Base-by-base conservation (phyloP, 64 coral and sea anemone genomes). In the Actinia tenebrosa region DNA sequence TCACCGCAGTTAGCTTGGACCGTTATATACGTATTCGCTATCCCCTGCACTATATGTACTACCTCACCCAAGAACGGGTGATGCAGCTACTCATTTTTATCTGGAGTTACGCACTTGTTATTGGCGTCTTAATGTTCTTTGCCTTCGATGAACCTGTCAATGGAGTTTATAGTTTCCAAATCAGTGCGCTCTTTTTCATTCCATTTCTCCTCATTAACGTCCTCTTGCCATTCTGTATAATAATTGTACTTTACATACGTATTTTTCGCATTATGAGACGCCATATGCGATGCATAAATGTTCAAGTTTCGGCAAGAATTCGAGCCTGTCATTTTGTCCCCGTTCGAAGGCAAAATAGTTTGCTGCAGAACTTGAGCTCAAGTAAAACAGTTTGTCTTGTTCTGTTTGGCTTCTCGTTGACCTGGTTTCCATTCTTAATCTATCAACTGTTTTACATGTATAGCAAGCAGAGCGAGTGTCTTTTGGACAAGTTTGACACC, bases 371-470 rank as follows among this genome's bases (percentile, higher is more conserved):
- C 60, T 19, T 91, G 6, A 85, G 89, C 16, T 55, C 85, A 10
- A 79, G 71, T 42, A 87, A 87, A 71, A 91, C 89, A n/a, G 86
- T 91, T 45, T 78, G 89, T 10, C 62, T 91, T 15, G 89, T 91
- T 25, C 87, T 91, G 64, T 87, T 85, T 64, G 79, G 89, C 45
- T 91, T 91, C 78, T 78, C 86, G 9, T 58, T 91, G 30, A 91
- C 84, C 16, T 91, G 89, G 89, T 87, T 87, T 66, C 89, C 89
- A 22, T 91, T 91, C 53, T 44, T 91, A 30, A 45, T 91, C 54
- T 91, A 87, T 30, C 84, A 91, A 18, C 14, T 91, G 13, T 79
- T 87, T 19, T 91, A 87, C 54, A 82, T 91, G 15, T 87, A 68
- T 5, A 82, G 86, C 66, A 30, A 87, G 58, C 72, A 91, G 52